A percentile compares a stretch with the other conserved stretches of the same genome.
phyloP scores from a whole-genome alignment of 2,888 invertebrate species.

The Amiota minor region DNA sequence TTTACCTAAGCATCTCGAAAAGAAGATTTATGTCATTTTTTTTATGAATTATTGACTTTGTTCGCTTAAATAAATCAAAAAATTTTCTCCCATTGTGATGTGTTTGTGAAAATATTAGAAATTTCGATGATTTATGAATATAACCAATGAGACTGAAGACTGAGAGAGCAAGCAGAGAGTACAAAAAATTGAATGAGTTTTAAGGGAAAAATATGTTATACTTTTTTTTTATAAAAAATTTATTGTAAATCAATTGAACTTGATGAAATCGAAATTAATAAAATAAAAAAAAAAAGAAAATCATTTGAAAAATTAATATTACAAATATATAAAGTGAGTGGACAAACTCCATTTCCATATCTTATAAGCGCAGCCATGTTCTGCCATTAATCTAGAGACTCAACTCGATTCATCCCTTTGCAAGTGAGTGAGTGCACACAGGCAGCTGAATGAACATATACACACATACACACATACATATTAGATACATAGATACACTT shows the following conservation, averaged over 20 bases:
- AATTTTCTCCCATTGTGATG: slow-evolving; percentile 60
- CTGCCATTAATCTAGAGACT: background rate
- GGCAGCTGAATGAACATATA: no score
- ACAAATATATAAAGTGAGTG: background rate
- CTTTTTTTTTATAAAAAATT: background rate
- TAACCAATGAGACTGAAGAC: background rate
- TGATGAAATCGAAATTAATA: no score
- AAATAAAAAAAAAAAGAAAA: no score
- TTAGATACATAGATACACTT: no score
- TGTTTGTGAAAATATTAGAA: slow-evolving; percentile 68
- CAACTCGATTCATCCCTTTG: slow-evolving; percentile 1
- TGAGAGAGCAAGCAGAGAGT: background rate
- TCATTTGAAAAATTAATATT: background rate
- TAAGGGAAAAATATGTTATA: background rate
- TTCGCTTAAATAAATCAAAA: slow-evolving; percentile 68
- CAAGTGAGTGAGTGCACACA: background rate
- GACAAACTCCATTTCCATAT: slow-evolving; percentile 16
- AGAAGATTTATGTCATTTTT: slow-evolving; percentile 65
- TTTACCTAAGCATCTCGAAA: slow-evolving; percentile 10
- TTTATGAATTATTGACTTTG: slow-evolving; percentile 68
- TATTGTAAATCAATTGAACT: no score
- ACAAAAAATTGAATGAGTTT: background rate
- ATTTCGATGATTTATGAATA: slow-evolving; percentile 63
- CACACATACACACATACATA: no score
- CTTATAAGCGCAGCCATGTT: slow-evolving; percentile 19